Evolutionary conservation across 1,140 invertebrate species (phyloP).

Genomic region (Pseudomyrmex concolor): DNA sequence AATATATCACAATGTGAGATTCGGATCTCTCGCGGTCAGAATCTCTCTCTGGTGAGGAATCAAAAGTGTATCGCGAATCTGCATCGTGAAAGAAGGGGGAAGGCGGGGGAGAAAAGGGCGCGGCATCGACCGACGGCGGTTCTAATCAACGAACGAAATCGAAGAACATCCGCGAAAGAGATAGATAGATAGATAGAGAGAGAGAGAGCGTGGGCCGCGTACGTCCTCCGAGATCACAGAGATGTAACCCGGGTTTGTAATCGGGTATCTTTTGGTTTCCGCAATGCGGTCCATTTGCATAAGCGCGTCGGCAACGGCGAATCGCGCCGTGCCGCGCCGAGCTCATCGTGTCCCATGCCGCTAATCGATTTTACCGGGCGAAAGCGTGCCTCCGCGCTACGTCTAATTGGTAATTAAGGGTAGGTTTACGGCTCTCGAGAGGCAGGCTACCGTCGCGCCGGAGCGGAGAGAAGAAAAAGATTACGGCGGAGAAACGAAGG

Average conservation of each 20-base stretch:
- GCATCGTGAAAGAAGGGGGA: conserved; percentile 5
- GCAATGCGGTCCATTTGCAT: conserved; percentile 59
- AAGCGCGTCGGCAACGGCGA: conserved; percentile 43
- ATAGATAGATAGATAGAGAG: too few relatives aligned
- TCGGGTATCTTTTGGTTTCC: conserved; percentile 43
- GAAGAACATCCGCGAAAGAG: not conserved
- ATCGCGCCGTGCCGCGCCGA: not conserved
- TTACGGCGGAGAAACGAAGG: conserved; percentile 8
- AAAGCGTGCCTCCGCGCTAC: conserved; percentile 82
- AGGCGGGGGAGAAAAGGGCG: not conserved
- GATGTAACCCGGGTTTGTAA: conserved; percentile 11
- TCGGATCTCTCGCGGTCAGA: conserved; percentile 26
- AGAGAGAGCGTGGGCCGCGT: not conserved
- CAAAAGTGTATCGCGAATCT: conserved; percentile 20
- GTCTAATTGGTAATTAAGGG: conserved; percentile 85
- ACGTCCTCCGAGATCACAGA: not conserved
- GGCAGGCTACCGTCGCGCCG: conserved; percentile 66
- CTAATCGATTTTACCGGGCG: conserved; percentile 82
- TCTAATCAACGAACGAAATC: conserved; percentile 38
- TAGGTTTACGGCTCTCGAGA: conserved; percentile 78
- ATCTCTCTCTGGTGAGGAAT: conserved; percentile 40
- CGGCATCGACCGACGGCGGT: not conserved
- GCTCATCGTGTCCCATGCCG: conserved; percentile 77
- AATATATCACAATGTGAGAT: conserved; percentile 30
- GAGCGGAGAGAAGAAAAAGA: conserved; percentile 48